Percentiles rank a stretch among this genome's conserved stretches.
phyloP scores from a whole-genome alignment of 2,888 invertebrate genomes.

The Cephus pygmeus region DNA sequence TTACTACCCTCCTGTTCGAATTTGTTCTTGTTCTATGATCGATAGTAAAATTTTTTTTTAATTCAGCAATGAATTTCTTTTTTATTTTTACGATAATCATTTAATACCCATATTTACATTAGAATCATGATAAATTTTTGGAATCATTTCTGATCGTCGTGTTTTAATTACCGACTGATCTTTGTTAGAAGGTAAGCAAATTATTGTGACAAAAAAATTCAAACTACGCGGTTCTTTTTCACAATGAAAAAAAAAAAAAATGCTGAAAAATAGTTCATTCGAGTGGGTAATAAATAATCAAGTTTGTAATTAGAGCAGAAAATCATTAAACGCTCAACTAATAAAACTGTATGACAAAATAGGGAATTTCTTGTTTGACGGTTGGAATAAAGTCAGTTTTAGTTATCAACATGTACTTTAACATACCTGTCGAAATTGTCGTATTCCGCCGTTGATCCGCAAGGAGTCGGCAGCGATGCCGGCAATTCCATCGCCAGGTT shows the following conservation, averaged over 20 bases:
- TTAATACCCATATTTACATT: not conserved
- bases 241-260: too few species aligned
- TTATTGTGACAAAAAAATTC: not conserved
- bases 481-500: constrained; percentile 88
- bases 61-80: not conserved
- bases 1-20: not conserved
- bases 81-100: not conserved
- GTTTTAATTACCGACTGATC: not conserved
- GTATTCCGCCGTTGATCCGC: constrained; percentile 95
- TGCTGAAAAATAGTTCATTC: too few species aligned
- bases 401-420: not conserved
- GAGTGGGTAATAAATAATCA: not conserved
- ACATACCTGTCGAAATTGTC: constrained; percentile 93
- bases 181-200: not conserved
- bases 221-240: too few species aligned
- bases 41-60: not conserved
- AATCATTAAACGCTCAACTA: not conserved
- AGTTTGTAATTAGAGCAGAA: not conserved
- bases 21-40: not conserved
- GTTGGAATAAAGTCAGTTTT: constrained; percentile 1
- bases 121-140: not conserved
- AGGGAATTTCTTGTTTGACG: not conserved
- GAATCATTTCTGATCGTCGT: not conserved
- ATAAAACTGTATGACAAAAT: not conserved
- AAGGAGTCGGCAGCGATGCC: constrained; percentile 96